Evolutionary conservation across 2,888 invertebrate genomes (phyloP).

Genomic region (Hirtodrosophila alboralis): DNA sequence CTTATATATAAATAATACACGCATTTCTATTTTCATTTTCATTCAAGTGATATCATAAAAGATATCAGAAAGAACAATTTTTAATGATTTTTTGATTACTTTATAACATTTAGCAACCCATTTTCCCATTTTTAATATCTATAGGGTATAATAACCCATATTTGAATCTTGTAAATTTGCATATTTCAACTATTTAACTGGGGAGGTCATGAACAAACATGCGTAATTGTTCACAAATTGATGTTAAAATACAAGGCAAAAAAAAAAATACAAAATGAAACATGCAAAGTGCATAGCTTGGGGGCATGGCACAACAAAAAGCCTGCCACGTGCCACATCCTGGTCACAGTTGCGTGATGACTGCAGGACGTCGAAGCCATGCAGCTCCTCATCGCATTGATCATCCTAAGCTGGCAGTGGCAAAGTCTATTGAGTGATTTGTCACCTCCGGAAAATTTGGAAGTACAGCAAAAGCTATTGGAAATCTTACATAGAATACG

Average conservation of each 20-base stretch:
- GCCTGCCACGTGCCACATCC: background rate
- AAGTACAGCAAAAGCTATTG: slow-evolving; percentile 10
- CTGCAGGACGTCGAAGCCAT: slow-evolving; percentile 13
- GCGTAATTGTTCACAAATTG: slow-evolving; percentile 28
- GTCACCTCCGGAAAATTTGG: background rate
- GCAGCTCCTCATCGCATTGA: slow-evolving; percentile 6
- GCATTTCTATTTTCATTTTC: too few relatives aligned
- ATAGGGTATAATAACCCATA: too few relatives aligned
- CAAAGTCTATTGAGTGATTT: background rate
- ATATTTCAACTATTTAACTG: too few relatives aligned
- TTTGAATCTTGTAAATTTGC: too few relatives aligned
- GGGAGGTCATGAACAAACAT: slow-evolving; percentile 3
- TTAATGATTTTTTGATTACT: too few relatives aligned
- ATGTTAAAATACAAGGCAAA: slow-evolving; percentile 30
- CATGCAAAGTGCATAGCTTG: slow-evolving; percentile 36
- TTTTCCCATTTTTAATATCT: too few relatives aligned
- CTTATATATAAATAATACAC: slow-evolving; percentile 17
- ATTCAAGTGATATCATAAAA: too few relatives aligned
- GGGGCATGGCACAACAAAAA: slow-evolving; percentile 16
- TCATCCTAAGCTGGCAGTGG: slow-evolving; percentile 6
- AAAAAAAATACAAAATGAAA: slow-evolving; percentile 13
- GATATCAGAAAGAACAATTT: too few relatives aligned
- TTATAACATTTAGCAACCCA: too few relatives aligned
- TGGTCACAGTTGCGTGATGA: slow-evolving; percentile 41
- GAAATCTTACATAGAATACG: slow-evolving; percentile 30